These are phyloP conservation scores for Pharmacophagus antenor DNA, from an alignment of 2,888 invertebrate species.

Conservation along the genomic window DNA sequence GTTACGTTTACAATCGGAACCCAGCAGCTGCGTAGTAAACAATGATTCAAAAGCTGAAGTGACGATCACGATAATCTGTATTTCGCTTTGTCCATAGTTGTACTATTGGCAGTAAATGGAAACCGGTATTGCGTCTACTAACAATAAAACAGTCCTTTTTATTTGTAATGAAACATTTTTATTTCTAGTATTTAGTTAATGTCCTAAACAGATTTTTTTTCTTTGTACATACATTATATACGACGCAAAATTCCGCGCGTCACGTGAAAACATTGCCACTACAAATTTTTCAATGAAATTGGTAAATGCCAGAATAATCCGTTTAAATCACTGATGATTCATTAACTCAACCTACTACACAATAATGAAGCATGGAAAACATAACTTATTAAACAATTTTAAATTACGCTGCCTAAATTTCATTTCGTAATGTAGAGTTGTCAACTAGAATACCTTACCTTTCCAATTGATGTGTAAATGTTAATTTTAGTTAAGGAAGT, in stretches of 20 bases:
- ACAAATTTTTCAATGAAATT: no score
- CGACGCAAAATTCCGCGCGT: no score
- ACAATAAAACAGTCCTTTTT: neutral
- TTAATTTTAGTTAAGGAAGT: neutral
- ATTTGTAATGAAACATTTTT: neutral
- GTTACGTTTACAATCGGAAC: neutral
- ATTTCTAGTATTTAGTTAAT: neutral
- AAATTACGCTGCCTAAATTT: neutral
- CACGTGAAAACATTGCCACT: no score
- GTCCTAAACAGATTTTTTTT: neutral
- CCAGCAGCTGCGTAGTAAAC: neutral
- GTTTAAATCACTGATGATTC: no score
- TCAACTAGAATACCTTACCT: neutral
- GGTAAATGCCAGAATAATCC: no score
- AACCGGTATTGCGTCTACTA: neutral
- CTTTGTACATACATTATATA: no score
- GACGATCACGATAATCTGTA: slow-evolving; percentile 17
- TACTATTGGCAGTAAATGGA: neutral
- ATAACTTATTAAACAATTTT: no score
- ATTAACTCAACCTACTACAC: no score
- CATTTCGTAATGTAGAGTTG: neutral
- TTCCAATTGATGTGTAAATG: neutral
- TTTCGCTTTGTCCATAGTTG: slow-evolving; percentile 7
- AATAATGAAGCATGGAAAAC: no score
- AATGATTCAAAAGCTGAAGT: neutral